Conservation (phyloP, 2,888 invertebrate species). For the Lasiommata megera region DNA sequence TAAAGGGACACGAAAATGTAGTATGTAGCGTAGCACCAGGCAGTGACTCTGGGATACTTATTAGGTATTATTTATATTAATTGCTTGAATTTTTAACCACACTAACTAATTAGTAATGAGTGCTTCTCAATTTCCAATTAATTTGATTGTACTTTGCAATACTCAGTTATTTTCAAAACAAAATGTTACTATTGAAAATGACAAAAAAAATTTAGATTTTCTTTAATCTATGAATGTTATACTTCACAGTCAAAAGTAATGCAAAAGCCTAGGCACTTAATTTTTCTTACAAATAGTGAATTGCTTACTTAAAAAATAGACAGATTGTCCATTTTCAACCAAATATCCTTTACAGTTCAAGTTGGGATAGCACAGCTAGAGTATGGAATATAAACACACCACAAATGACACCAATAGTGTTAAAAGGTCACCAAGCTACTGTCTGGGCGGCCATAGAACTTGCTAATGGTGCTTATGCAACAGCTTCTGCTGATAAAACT, state of each 20-base stretch:
- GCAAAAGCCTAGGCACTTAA: too few species aligned
- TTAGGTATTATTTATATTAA: constrained; percentile 49
- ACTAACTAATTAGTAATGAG: too few species aligned
- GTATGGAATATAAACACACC: constrained; percentile 87
- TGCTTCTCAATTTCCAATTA: too few species aligned
- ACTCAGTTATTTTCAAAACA: too few species aligned
- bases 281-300: background rate
- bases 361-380: constrained; percentile 95
- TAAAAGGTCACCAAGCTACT: constrained; percentile 89
- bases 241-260: too few species aligned
- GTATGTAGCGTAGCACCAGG: constrained; percentile 81
- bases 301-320: too few species aligned
- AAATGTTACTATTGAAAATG: too few species aligned
- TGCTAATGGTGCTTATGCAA: constrained; percentile 83
- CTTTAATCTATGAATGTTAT: too few species aligned
- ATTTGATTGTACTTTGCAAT: too few species aligned
- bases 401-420: constrained; percentile 74
- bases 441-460: constrained; percentile 90
- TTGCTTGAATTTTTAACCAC: too few species aligned
- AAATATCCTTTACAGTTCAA: constrained; percentile 88
- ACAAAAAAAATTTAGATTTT: too few species aligned
- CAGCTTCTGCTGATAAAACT: constrained; percentile 96
- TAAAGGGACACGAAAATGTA: constrained; percentile 90
- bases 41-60: constrained; percentile 60
- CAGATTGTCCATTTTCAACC: background rate